Evolutionary conservation across 2,797 vertebrate species (phyloP).

Genomic region (Clarias fuscus): DNA sequence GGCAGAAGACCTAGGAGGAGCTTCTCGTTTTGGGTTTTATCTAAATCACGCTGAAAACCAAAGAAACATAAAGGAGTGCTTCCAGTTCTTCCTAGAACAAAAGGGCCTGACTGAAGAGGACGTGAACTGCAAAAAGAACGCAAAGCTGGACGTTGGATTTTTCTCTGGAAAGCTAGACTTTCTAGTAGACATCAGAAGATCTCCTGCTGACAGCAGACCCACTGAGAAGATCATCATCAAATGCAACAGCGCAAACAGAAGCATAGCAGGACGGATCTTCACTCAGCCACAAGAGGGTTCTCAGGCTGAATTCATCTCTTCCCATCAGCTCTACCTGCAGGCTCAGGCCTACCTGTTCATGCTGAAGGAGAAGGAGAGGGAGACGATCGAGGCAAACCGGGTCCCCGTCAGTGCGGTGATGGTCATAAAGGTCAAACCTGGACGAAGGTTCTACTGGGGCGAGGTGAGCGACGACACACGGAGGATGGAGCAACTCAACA

Average conservation of each 20-base stretch:
- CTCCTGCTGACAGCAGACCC: neutral
- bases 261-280: slow-evolving; percentile 44
- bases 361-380: slow-evolving; percentile 35
- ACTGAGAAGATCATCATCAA: slow-evolving; percentile 50
- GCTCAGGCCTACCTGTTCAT: slow-evolving; percentile 54
- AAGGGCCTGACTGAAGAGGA: no score
- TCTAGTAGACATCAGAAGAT: slow-evolving; percentile 17
- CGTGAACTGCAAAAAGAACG: slow-evolving; percentile 25
- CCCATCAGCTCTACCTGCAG: slow-evolving; percentile 46
- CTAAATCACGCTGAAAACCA: neutral
- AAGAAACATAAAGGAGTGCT: neutral
- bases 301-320: slow-evolving; percentile 15
- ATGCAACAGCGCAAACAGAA: slow-evolving; percentile 48
- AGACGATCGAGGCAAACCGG: neutral
- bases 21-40: neutral
- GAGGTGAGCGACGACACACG: slow-evolving; percentile 38
- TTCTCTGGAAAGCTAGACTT: slow-evolving; percentile 51
- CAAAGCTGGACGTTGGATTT: slow-evolving; percentile 52
- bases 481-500: slow-evolving; percentile 44
- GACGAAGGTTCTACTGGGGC: slow-evolving; percentile 49
- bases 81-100: neutral
- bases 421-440: slow-evolving; percentile 47
- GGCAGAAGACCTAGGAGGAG: fast-evolving
- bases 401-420: slow-evolving; percentile 43
- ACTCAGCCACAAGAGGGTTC: slow-evolving; percentile 21